Base-by-base conservation (phyloP, 2,113 vertebrate genomes). In the Hiodon tergisus region DNA sequence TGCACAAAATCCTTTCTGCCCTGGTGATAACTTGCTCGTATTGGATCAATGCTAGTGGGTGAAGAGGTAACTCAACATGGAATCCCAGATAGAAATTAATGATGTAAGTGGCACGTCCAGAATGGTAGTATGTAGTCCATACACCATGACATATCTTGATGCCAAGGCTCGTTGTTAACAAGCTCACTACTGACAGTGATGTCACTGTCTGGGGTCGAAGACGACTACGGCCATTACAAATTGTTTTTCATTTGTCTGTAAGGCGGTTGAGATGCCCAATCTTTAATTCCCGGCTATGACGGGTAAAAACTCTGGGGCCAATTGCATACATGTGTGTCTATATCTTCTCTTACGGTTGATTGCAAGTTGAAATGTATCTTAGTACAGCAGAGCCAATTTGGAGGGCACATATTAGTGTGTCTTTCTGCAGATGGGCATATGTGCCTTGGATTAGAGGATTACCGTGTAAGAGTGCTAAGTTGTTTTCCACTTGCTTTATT, bases 371-470 rank as follows among this genome's bases (percentile, higher is more conserved):
- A 31, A 50, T 51, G 47, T 71, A 76, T 13, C 48, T 62, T 3
- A 62, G 6, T 46, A 69, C 60, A 4, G 4, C 14, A 58, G 8
- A 58, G 52, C 4, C n/a, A 47, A 5, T 57, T 2, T 57, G 58
- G 7, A 50, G 10, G 13, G 17, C 59, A 73, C 58, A 60, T 17
- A 17, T 48, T 51, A 62, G 66, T 13, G 13, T 7, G 13, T 13
- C 6, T 53, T 16, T 55, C 46, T 17, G 2, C 10, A 57, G 13
- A 52, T 13, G 6, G 67, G 83, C 81, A 83, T 86, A 81, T 87
- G 72, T 72, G 68, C 70, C 76, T 67, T 0, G 51, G 80, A 84
- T 88, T 87, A 81, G 59, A 55, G 50, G 69, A 17, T 46, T 61
- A 69, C 69, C 78, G 68, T 63, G 60, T 66, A 76, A 77, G 77